These are phyloP conservation scores for Nymphalis urticae DNA, from an alignment of 2,888 invertebrate genomes.

Conservation along the genomic window DNA sequence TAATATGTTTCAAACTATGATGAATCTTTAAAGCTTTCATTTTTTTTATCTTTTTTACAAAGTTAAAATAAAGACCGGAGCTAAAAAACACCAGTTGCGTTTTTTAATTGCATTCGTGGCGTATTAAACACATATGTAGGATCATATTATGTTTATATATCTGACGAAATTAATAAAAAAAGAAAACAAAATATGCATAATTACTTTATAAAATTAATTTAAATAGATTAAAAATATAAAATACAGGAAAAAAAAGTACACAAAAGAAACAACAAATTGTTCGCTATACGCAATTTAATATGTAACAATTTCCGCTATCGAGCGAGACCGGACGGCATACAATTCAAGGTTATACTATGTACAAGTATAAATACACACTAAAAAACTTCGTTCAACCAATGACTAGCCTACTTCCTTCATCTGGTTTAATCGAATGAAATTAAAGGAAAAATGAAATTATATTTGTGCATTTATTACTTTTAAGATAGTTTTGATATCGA, in stretches of 20 bases:
- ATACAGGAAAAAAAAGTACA: slow-evolving; percentile 19
- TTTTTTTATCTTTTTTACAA: too few relatives aligned
- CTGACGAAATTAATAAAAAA: too few relatives aligned
- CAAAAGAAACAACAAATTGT: slow-evolving; percentile 31
- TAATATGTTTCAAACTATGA: too few relatives aligned
- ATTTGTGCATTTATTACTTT: not conserved
- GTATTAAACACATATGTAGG: too few relatives aligned
- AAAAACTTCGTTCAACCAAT: slow-evolving; percentile 31
- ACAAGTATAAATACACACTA: slow-evolving; percentile 26
- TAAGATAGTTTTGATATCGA: not conserved
- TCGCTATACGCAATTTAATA: slow-evolving; percentile 31
- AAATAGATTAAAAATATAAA: slow-evolving; percentile 5
- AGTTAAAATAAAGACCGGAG: too few relatives aligned
- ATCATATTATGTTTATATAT: too few relatives aligned
- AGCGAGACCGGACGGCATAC: slow-evolving; percentile 36
- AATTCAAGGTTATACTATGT: slow-evolving; percentile 33
- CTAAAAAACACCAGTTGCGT: too few relatives aligned
- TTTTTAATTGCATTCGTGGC: too few relatives aligned
- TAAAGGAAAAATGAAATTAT: not conserved
- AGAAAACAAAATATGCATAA: too few relatives aligned
- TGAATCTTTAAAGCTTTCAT: too few relatives aligned
- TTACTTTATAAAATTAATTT: not conserved
- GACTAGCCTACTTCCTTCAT: slow-evolving; percentile 36
- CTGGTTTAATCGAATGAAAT: slow-evolving; percentile 16
- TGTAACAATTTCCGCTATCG: slow-evolving; percentile 39